Base-by-base conservation (phyloP, 2,888 invertebrate genomes). In the Sphaerophoria taeniata region DNA sequence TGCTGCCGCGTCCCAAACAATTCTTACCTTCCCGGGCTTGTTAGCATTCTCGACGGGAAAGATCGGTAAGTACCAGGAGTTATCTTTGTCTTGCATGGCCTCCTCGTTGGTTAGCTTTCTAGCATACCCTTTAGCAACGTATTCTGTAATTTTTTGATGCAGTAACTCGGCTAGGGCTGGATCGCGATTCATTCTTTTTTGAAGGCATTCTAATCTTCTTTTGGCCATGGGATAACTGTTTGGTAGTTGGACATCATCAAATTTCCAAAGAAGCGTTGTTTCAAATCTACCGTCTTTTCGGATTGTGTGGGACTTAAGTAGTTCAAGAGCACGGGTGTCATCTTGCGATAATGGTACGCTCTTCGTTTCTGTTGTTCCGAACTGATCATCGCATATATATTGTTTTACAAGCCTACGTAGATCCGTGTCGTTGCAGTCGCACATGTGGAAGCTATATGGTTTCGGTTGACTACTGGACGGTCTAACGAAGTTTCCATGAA, bases 1-100 rank as follows among this genome's bases (percentile, higher is more conserved):
- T 0, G 88, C 89, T 11, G 89, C 89, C 4, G 89, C 89, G 74
- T 89, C 89, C 67, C 78, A 89, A 1, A 89, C 89, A 2, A 89
- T 61, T 45, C 89, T 76, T 0, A 88, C 47, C 69, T 87, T 76
- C 33, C 82, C 83, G 6, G 83, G 87, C 58, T 89, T 89, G 9
- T 88, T 88, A 1, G 87, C 76, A 33, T 55, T 76, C 51, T 88
- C 88, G 0, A 88, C 89, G 7, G 87, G 72, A 76, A 89, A 88
- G 11, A 89, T 87, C 1, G 88, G 88, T 6, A 88, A 16, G 45
- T 88, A 89, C 88, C 88, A 89, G 9, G 61, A 85, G 4, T 53
- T 45, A 43, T 9, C 39, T n/a, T 31, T 31, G n/a, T 24, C 51
- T 33, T 70, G 51, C n/a, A 58, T 16, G 34, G 80, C n/a, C 53